Evolutionary conservation across 1,140 invertebrate genomes (phyloP), one percentile per base, ranked within the genome.

Genomic region (Venustaconcha ellipsiformis): DNA sequence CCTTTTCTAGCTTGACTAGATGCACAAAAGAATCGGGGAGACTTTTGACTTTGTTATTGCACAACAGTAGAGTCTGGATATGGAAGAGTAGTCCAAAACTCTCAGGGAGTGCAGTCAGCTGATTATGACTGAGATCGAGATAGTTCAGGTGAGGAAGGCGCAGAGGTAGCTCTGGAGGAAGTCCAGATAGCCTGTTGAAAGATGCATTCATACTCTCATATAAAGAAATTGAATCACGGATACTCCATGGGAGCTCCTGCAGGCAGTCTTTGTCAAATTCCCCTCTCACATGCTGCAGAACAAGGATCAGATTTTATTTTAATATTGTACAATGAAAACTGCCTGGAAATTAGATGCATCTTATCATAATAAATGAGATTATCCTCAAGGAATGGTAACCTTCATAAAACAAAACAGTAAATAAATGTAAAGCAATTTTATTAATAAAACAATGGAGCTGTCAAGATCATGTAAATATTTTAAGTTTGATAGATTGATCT

Each of bases 11-110:
- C 70, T 89, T 90, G 20, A 86, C 82, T 8, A 90, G 76, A 67
- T 84, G 82, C 11, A 79, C 79, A 70, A 90, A 85, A 20, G 84
- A 87, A 17, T 78, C 37, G 14, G 89, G 89, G 8, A 90, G 68
- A 18, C 68, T 58, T 71, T 76, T 70, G 1, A 90, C 74, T 56
- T 74, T 67, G 72, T 90, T 90, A 78, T 88, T 83, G 48, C 82
- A 76, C 13, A 90, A 26, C 14, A 86, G 67, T 0, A 90, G 56
- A 14, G 84, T 85, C 68, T 82, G 72, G 70, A 90, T 73, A 78
- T 91, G 90, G 78, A 90, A 88, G 18, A 90, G 80, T 12, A 90
- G 81, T 14, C 86, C 87, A 76, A 91, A 86, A 70, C 84, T 89
- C 26, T 89, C 83, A 15, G 90, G 90, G 14, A 91, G 78, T 14